Percentiles rank a stretch among this genome's conserved stretches.
Conservation (phyloP, 2,113 vertebrate species). For the Fregata magnificens region DNA sequence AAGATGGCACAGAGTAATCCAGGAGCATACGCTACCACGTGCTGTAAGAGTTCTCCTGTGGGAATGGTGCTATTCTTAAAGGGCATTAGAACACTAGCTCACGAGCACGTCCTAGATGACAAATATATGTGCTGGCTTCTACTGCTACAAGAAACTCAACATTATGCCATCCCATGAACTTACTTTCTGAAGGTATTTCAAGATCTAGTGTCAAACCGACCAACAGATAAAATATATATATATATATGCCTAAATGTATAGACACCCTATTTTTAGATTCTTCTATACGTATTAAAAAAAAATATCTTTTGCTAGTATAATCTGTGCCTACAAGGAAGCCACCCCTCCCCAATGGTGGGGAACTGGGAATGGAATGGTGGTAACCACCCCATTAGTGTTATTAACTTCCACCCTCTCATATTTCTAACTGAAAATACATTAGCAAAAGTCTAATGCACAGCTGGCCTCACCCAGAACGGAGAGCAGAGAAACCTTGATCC, state of each 20-base stretch:
- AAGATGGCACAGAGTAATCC: background rate
- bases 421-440: background rate
- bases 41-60: background rate
- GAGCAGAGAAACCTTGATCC: background rate
- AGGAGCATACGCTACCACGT: background rate
- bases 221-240: background rate
- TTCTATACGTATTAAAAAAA: background rate
- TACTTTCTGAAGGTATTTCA: background rate
- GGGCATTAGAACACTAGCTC: background rate
- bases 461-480: background rate
- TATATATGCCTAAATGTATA: background rate
- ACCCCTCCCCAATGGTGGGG: too few species aligned
- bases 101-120: rapidly evolving
- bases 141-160: background rate
- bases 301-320: background rate
- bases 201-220: background rate
- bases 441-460: background rate
- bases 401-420: background rate
- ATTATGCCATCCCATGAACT: background rate
- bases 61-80: background rate
- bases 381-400: background rate
- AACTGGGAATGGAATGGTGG: too few species aligned
- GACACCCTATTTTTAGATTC: background rate
- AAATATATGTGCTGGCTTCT: background rate
- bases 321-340: background rate